Conservation (phyloP, 2,113 vertebrate genomes). For the Neomonachus schauinslandi region DNA sequence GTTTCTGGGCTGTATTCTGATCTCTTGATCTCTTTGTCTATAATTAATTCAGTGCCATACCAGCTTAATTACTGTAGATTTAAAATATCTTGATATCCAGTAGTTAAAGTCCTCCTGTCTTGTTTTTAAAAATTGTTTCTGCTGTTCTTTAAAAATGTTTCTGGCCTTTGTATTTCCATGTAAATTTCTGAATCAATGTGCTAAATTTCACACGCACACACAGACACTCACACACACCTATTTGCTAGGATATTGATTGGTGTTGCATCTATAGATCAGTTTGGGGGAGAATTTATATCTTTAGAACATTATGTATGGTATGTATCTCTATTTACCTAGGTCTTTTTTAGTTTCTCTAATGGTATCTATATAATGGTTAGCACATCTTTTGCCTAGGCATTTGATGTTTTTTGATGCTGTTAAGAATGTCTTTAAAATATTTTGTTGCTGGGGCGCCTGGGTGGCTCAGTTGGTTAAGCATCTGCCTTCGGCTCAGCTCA, state of each 20-base stretch:
- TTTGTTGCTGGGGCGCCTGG: neutral
- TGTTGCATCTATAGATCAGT: neutral
- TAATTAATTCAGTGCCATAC: neutral
- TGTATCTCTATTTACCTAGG: neutral
- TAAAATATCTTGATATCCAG: neutral
- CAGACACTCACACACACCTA: neutral
- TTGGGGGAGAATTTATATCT: neutral
- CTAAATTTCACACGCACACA: neutral
- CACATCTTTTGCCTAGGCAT: neutral
- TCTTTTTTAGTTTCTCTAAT: neutral
- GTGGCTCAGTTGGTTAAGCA: no score
- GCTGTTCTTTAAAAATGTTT: neutral
- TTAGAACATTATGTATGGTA: neutral
- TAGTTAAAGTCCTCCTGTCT: neutral
- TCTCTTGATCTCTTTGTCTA: neutral
- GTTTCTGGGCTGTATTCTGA: neutral
- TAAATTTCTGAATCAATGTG: neutral
- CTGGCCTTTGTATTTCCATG: neutral
- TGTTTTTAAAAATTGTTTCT: neutral
- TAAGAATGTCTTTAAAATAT: neutral
- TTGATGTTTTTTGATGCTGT: neutral
- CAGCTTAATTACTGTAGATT: neutral
- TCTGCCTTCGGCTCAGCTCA: no score
- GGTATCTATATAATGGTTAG: neutral
- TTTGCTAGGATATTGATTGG: neutral